Evolutionary conservation across 2,888 invertebrate species (phyloP).

Genomic region (Rotaria sp.): DNA sequence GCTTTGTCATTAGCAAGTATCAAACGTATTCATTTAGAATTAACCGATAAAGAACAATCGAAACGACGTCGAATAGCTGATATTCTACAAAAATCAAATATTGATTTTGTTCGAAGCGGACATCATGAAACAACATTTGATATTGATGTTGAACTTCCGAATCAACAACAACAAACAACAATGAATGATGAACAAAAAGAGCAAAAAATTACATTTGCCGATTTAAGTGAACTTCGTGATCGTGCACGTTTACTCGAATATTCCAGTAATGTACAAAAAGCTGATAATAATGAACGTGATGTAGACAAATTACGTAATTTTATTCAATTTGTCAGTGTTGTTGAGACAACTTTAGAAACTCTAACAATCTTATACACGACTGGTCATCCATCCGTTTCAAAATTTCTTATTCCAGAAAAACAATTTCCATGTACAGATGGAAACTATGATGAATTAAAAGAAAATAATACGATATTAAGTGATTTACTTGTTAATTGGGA

Average conservation of each 20-base stretch:
- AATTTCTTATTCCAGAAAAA: neutral
- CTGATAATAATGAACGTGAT: neutral
- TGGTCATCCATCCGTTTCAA: neutral
- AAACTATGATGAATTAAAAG: neutral
- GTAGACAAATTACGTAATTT: neutral
- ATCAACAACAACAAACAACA: neutral
- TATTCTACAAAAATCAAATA: neutral
- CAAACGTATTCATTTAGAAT: neutral
- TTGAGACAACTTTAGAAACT: neutral
- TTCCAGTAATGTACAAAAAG: neutral
- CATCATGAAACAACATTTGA: neutral
- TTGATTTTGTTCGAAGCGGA: neutral
- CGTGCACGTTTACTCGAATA: neutral
- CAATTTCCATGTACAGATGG: neutral
- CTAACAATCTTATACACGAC: neutral
- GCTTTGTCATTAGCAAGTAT: neutral
- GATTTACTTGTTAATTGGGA: neutral
- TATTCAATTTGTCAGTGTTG: neutral
- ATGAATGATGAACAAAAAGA: neutral
- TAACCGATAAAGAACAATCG: conserved; percentile 23
- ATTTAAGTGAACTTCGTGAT: conserved; percentile 20
- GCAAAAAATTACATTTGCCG: neutral
- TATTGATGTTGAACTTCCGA: neutral
- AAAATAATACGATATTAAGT: neutral
- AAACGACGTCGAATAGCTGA: neutral